Conservation (phyloP, 2,113 vertebrate species). For the Cyprinodon tularosa region DNA sequence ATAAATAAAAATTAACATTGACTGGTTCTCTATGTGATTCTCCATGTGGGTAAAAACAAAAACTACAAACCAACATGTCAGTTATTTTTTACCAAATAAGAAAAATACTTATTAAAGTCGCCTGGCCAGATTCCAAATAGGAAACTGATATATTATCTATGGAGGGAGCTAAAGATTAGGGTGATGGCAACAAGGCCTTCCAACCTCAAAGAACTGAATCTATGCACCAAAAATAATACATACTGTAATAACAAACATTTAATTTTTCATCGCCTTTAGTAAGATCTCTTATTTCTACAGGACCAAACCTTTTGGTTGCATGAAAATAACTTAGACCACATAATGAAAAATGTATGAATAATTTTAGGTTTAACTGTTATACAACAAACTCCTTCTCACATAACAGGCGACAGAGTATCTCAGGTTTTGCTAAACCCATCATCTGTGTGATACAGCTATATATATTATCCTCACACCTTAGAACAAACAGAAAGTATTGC, state of each 20-base stretch:
- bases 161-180: neutral
- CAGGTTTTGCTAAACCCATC: conserved; percentile 5
- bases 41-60: no score
- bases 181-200: neutral
- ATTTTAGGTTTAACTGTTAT: neutral
- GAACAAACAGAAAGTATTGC: conserved; percentile 2
- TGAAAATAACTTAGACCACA: no score
- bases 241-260: no score
- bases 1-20: no score
- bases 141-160: neutral
- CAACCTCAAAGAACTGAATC: neutral
- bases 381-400: conserved; percentile 18
- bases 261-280: no score
- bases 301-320: no score
- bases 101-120: neutral
- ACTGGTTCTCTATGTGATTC: no score
- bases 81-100: no score
- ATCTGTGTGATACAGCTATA: neutral
- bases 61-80: no score
- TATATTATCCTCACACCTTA: conserved; percentile 6
- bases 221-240: neutral
- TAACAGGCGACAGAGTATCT: conserved; percentile 18
- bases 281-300: neutral
- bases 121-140: neutral
- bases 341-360: neutral